Conservation (phyloP, 92 coral and sea anemone genomes). For the Siderastrea radians region DNA sequence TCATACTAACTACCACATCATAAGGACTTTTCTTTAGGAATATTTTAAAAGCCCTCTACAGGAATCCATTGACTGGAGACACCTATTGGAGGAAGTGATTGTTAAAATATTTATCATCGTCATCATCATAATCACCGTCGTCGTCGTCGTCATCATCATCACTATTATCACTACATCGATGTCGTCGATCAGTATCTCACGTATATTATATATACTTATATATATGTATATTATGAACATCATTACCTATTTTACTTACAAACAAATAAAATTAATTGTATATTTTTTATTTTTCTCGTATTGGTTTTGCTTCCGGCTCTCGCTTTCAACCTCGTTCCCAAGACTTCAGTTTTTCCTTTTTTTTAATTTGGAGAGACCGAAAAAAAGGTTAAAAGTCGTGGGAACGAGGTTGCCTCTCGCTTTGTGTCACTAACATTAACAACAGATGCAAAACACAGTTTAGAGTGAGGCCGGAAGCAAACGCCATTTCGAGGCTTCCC, state of each 20-base stretch:
- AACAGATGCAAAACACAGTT: not conserved
- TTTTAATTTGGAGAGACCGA: too few species aligned
- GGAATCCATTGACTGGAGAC: too few species aligned
- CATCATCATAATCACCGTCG: not conserved
- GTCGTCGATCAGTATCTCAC: not conserved
- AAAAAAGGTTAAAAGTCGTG: too few species aligned
- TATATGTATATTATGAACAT: constrained; percentile 3
- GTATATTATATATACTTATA: not conserved
- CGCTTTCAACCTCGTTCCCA: not conserved
- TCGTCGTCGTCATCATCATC: not conserved
- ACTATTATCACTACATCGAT: not conserved
- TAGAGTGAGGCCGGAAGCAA: not conserved
- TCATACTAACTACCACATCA: not conserved
- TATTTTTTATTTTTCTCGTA: not conserved
- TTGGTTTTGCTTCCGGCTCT: not conserved
- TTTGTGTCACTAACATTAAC: not conserved
- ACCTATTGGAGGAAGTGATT: too few species aligned
- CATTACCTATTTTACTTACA: not conserved
- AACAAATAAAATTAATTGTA: not conserved
- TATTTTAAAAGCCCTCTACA: too few species aligned
- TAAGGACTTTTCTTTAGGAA: not conserved
- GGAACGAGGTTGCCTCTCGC: too few species aligned
- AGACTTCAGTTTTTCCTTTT: too few species aligned
- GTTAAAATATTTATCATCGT: too few species aligned
- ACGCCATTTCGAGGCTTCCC: not conserved